Evolutionary conservation across 2,888 invertebrate species (phyloP), one percentile per base, ranked within the genome.

Genomic region (Harpalus rufipes): DNA sequence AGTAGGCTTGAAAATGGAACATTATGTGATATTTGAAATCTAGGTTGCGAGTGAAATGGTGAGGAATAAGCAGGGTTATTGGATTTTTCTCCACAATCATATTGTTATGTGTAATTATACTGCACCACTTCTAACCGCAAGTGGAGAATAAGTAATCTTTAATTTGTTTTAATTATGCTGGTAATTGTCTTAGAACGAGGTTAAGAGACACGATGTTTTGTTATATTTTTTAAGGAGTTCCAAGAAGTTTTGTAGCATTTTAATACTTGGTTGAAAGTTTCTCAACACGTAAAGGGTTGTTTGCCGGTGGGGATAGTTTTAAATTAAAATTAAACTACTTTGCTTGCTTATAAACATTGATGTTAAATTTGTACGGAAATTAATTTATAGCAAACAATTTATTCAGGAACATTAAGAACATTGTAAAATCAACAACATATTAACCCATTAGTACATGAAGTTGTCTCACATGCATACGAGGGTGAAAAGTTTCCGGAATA

Each of bases 11-110:
- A 78, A 78, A 78, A 74, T 74, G 74, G 51, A 58, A 21, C 78
- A 78, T 78, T 58, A 78, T 78, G 58, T 58, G 78, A 78, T 78
- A 58, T 78, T 58, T 78, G 56, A 78, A 78, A 78, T 78, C 78
- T 78, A 14, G 78, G 78, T 78, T 78, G 58, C 78, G 78, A 58
- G 58, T 78, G 78, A 78, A 78, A 78, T 78, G 78, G 78, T 25
- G 25, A n/a, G 58, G 78, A 78, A 78, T 78, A 58, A 58, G 58
- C 58, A 32, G 14, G 78, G 56, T 78, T 78, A 78, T 78, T 58
- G 78, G 78, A 78, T 78, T 78, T 78, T 78, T 78, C 78, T 7
- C 12, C 78, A 78, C 58, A 58, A 78, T 32, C 21, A 78, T 78
- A 78, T 58, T 58, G 25, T 78, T 78, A 78, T 78, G 58, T 78